These are phyloP conservation scores for Urosaurus nigricauda DNA, from an alignment of 2,797 vertebrate species.

Conservation along the genomic window DNA sequence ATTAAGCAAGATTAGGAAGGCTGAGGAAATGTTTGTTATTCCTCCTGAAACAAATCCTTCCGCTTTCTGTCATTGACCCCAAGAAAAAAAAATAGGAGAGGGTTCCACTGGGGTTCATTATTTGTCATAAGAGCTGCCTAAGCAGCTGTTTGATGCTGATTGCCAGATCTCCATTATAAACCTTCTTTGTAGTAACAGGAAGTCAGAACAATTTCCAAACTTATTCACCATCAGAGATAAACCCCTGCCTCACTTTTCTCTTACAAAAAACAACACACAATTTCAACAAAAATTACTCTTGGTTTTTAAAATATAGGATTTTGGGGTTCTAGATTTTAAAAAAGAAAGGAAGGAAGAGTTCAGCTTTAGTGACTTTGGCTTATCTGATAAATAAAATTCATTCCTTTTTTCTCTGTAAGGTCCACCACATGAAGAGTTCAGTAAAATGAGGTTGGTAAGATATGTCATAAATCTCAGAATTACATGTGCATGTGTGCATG, in stretches of 20 bases:
- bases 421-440: too few species aligned
- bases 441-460: too few species aligned
- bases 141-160: conserved; percentile 47
- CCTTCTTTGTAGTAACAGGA: conserved; percentile 23
- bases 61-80: conserved; percentile 22
- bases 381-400: background rate
- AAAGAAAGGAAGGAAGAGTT: too few species aligned
- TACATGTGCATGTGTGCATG: too few species aligned
- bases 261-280: background rate
- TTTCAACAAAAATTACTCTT: background rate
- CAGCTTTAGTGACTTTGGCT: background rate
- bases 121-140: conserved; percentile 43
- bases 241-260: background rate
- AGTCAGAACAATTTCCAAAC: conserved; percentile 31
- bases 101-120: background rate
- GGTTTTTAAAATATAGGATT: background rate
- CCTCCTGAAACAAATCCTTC: conserved; percentile 38
- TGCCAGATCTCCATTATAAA: conserved; percentile 44
- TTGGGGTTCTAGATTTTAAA: background rate
- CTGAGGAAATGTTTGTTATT: conserved; percentile 43
- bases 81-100: too few species aligned
- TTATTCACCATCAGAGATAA: conserved; percentile 16
- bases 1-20: conserved; percentile 29
- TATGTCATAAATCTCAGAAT: too few species aligned
- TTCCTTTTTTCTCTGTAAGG: too few species aligned